Evolutionary conservation across 2,888 invertebrate genomes (phyloP), one percentile per base, ranked within the genome.

Genomic region (Lochmaea crataegi): DNA sequence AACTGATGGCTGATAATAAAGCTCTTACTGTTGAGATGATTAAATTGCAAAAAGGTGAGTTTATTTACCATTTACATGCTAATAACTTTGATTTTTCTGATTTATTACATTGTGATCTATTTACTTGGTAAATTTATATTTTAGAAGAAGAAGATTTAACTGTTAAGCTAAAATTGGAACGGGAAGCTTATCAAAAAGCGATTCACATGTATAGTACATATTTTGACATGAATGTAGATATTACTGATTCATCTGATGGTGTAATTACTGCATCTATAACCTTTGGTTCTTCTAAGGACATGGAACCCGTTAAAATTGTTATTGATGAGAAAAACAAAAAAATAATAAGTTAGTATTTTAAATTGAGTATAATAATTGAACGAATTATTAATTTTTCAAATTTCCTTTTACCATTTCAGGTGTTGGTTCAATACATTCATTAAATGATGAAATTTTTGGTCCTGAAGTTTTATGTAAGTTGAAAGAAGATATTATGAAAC

Each of bases 321-420:
- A 58, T 75, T 4, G 67, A 77, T 63, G 64, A 69, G 65, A 57
- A 41, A 10, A 41, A 73, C 11, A 69, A 68, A 65, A 70, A 72
- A 72, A 70, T 76, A 42, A 70, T 76, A 51, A 69, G 76, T 76
- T 65, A 65, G 38, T 63, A 63, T 16, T 32, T 58, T 12, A 32
- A 12, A 26, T 32, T 14, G 32, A 22, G 2, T 58, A 16, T 16
- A 9, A 45, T 45, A 12, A 12, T 45, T 45, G 45, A 45, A 45
- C 0, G 1, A 12, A 12, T 12, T 14, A 10, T 45, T 45, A 12
- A 45, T 12, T 45, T 32, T 32, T 32, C 7, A 32, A 32, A 32
- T 32, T 32, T 7, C 7, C 32, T 32, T 32, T 68, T n/a, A 18
- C 41, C 26, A 14, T 68, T 68, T 48, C 58, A 68, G 68, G 61